Conservation (phyloP, 2,113 vertebrate genomes). For the Chunga burmeisteri region DNA sequence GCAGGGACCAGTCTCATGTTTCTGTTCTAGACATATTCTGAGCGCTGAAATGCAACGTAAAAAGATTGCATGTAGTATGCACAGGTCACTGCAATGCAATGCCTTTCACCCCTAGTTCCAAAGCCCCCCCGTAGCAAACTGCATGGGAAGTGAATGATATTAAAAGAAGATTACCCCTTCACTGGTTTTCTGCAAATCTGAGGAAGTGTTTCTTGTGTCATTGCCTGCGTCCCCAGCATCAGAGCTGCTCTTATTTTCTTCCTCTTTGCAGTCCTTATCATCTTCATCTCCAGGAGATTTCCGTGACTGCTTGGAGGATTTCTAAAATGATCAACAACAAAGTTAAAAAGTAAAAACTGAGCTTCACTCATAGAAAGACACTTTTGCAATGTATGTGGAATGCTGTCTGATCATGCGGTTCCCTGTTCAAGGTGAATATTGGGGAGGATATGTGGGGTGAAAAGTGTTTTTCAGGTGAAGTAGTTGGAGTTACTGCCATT, state of each 20-base stretch:
- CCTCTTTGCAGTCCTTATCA: slow-evolving; percentile 93
- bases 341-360: slow-evolving; percentile 28
- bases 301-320: slow-evolving; percentile 91
- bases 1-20: not conserved
- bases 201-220: slow-evolving; percentile 85
- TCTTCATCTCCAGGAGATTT: slow-evolving; percentile 90
- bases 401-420: not conserved
- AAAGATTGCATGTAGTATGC: not conserved
- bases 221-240: slow-evolving; percentile 90
- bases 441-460: not conserved
- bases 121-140: not conserved
- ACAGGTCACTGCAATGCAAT: not conserved
- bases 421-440: not conserved
- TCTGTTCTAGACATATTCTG: not conserved
- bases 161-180: slow-evolving; percentile 79
- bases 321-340: slow-evolving; percentile 73
- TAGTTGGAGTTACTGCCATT: not conserved
- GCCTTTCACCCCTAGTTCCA: not conserved
- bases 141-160: not conserved
- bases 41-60: not conserved
- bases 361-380: not conserved
- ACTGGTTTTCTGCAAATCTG: slow-evolving; percentile 90
- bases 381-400: not conserved
- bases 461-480: not conserved
- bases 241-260: slow-evolving; percentile 92